Evolutionary conservation across 1,140 invertebrate genomes (phyloP).

Genomic region (Archivesica marissinica): DNA sequence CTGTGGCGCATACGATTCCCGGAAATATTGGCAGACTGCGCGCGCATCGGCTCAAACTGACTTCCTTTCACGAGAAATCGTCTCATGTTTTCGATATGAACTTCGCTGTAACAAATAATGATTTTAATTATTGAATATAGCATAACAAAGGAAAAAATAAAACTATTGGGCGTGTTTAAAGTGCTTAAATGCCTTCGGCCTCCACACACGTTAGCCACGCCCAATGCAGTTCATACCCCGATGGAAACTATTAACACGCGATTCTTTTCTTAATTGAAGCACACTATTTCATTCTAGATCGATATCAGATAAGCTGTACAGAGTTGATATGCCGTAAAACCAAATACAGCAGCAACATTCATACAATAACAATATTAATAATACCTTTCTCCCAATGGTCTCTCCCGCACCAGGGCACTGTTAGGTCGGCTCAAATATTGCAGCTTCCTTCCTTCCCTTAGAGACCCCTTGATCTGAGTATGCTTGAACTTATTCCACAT

Average conservation of each 20-base stretch:
- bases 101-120: slow-evolving; percentile 57
- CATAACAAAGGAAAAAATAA: no score
- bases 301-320: no score
- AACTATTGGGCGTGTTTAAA: no score
- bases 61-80: slow-evolving; percentile 72
- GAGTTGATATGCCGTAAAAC: no score
- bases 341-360: no score
- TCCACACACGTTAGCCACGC: no score
- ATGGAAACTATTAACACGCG: no score
- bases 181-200: no score
- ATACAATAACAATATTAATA: no score
- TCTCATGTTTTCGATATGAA: slow-evolving; percentile 72
- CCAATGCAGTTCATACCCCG: no score
- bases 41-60: slow-evolving; percentile 62
- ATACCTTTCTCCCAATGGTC: slow-evolving; percentile 68
- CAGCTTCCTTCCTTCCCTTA: slow-evolving; percentile 71
- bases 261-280: no score
- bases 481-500: slow-evolving; percentile 77
- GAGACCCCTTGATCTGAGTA: slow-evolving; percentile 64
- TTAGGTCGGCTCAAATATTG: slow-evolving; percentile 66
- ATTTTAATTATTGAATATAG: slow-evolving; percentile 14
- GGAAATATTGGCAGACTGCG: slow-evolving; percentile 25
- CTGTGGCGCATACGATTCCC: background rate
- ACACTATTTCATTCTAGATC: no score
- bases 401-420: slow-evolving; percentile 55